phyloP scores from a whole-genome alignment of 1,140 invertebrate species.

The Gonatopus flavifemur region DNA sequence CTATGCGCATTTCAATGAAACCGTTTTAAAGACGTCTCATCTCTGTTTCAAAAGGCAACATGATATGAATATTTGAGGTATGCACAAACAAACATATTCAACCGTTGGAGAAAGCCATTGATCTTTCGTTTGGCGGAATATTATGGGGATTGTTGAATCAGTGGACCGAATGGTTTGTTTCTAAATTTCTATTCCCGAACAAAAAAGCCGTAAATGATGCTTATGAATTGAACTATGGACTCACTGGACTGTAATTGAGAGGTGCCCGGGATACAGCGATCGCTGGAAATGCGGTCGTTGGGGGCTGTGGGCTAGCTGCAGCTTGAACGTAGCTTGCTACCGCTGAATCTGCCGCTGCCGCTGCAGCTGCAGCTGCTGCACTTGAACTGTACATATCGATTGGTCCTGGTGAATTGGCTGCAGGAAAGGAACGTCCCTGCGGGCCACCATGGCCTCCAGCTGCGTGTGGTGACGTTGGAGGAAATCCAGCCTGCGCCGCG shows the following conservation, averaged over 20 bases:
- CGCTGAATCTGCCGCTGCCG: conserved; percentile 55
- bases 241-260: conserved; percentile 87
- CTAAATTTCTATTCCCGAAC: too few species aligned
- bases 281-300: conserved; percentile 77
- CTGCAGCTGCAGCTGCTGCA: conserved; percentile 70
- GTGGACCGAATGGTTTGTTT: too few species aligned
- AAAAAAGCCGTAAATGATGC: conserved; percentile 1
- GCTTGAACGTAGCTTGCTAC: conserved; percentile 88
- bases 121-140: too few species aligned
- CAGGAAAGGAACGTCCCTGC: conserved; percentile 78
- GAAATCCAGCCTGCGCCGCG: conserved; percentile 73
- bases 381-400: conserved; percentile 88
- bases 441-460: conserved; percentile 62
- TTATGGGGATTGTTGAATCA: too few species aligned
- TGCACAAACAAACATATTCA: too few species aligned
- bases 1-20: too few species aligned
- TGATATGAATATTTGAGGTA: too few species aligned
- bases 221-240: conserved; percentile 41
- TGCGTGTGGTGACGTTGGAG: conserved; percentile 68
- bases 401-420: conserved; percentile 83
- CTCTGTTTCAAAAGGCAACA: too few species aligned
- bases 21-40: too few species aligned
- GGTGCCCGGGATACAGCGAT: conserved; percentile 87
- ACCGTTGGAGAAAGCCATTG: too few species aligned
- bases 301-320: conserved; percentile 84